Percentiles rank a stretch among this genome's conserved stretches.
phyloP scores from a whole-genome alignment of 1,140 invertebrate genomes.

The Micrasema longulum region DNA sequence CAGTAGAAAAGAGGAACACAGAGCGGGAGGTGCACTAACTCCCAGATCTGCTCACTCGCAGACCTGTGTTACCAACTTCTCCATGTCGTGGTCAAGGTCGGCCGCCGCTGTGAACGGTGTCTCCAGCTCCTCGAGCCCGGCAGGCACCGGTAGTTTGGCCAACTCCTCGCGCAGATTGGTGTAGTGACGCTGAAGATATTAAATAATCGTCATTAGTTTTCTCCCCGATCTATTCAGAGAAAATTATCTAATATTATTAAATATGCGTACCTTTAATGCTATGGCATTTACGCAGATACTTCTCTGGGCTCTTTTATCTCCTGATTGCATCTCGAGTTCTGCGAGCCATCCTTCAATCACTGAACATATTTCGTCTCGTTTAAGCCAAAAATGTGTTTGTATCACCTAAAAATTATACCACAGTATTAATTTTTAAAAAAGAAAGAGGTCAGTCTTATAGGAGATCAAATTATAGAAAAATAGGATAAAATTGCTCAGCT shows the following conservation, averaged over 20 bases:
- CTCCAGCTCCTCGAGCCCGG: conserved; percentile 77
- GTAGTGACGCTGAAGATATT: conserved; percentile 77
- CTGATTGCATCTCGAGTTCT: conserved; percentile 82
- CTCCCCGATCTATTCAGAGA: background rate
- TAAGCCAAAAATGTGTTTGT: conserved; percentile 94
- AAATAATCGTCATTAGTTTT: background rate
- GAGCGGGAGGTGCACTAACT: conserved; percentile 58
- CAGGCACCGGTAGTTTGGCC: conserved; percentile 80
- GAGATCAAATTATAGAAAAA: too few relatives aligned
- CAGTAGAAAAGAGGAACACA: conserved; percentile 9
- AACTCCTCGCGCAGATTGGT: conserved; percentile 83
- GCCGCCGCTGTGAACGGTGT: conserved; percentile 66
- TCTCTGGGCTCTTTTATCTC: conserved; percentile 78
- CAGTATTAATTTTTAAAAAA: too few relatives aligned
- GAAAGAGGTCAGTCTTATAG: too few relatives aligned
- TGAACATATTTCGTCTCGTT: conserved; percentile 88
- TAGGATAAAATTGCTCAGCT: too few relatives aligned
- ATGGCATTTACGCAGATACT: conserved; percentile 81
- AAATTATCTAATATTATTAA: background rate
- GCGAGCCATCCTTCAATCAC: conserved; percentile 92
- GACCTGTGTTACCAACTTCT: conserved; percentile 80
- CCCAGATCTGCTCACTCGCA: conserved; percentile 77
- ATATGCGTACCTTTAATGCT: conserved; percentile 76
- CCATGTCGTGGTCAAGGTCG: conserved; percentile 78
- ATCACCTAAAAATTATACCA: conserved; percentile 77